Percentiles rank a stretch among this genome's conserved stretches.
Conservation (phyloP, 1,140 invertebrate genomes). For the Fopius arisanus region DNA sequence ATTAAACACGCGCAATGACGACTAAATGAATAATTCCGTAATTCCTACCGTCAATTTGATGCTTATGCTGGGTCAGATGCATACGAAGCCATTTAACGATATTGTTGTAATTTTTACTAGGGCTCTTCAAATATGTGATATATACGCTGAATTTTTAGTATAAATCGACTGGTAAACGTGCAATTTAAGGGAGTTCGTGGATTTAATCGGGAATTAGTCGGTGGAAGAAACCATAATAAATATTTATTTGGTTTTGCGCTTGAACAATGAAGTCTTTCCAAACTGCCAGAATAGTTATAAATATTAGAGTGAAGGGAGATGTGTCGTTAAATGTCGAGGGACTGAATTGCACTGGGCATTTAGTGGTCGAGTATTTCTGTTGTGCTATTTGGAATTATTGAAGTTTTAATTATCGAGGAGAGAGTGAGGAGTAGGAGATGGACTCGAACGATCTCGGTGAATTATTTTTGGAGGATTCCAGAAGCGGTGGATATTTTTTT, state of each 20-base stretch:
- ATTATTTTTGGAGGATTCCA: too few relatives aligned
- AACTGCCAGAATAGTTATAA: constrained; percentile 34
- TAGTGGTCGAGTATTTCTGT: too few relatives aligned
- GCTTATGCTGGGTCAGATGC: constrained; percentile 12
- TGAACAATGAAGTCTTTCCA: constrained; percentile 36
- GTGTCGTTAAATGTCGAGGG: background rate
- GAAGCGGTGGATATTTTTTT: too few relatives aligned
- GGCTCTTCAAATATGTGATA: constrained; percentile 30
- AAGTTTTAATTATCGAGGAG: too few relatives aligned
- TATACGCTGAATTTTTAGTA: constrained; percentile 21
- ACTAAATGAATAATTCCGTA: constrained; percentile 1
- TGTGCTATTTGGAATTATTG: too few relatives aligned
- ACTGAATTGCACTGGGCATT: background rate
- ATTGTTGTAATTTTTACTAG: constrained; percentile 18
- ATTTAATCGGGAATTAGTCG: background rate
- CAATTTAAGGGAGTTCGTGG: background rate
- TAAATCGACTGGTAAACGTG: constrained; percentile 2
- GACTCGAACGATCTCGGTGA: too few relatives aligned
- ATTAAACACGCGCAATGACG: constrained; percentile 18
- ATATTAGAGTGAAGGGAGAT: background rate
- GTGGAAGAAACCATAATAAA: background rate
- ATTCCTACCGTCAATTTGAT: constrained; percentile 44
- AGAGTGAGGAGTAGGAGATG: too few relatives aligned
- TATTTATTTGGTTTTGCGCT: constrained; percentile 9
- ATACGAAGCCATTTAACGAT: constrained; percentile 16